Base-by-base conservation (phyloP, 2,888 invertebrate species). In the Calliphora vomitoria region DNA sequence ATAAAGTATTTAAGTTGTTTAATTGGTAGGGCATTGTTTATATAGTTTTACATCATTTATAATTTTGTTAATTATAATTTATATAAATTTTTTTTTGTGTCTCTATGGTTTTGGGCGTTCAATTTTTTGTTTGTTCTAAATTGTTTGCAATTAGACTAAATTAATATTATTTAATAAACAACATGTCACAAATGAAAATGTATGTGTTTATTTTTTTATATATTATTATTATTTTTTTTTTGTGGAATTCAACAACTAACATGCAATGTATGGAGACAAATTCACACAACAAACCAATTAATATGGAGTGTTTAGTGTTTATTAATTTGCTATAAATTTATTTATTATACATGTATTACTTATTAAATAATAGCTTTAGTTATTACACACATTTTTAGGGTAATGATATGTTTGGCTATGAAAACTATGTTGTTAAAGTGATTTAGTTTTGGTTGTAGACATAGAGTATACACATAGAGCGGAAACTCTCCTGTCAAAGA, bases 91-190 rank as follows among this genome's bases (percentile, higher is more conserved):
- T 64, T 62, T 38, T 62, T 62, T 10, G 47, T 18, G 38, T 10
- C 3, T 15, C 3, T 44, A 20, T 72, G 8, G 18, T 13, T 41
- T 60, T 53, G 50, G 50, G 41, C 41, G 20, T 64, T 75, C 15
- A 75, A 75, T 25, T 62, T 82, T 25, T 31, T 31, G 55, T 35
- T 55, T 38, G 20, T 47, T 72, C 47, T 58, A 72, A 85, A 81
- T 76, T 75, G 85, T 62, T 81, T 69, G 68, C 75, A 85, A 81
- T 85, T 85, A 81, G 25, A 69, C 55, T 20, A 62, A 85, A 81
- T 85, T 85, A 76, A 76, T 55, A 55, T 55, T 84, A 68, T 84
- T 84, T 72, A 55, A 55, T 64, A 15, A 35, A 31, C 53, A 78
- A 71, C 44, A 74, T 68, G 41, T 68, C 50, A 60, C 74, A 85